Evolutionary conservation across 2,797 vertebrate genomes (phyloP), one percentile per base, ranked within the genome.

Genomic region (Telmatherina bonti): DNA sequence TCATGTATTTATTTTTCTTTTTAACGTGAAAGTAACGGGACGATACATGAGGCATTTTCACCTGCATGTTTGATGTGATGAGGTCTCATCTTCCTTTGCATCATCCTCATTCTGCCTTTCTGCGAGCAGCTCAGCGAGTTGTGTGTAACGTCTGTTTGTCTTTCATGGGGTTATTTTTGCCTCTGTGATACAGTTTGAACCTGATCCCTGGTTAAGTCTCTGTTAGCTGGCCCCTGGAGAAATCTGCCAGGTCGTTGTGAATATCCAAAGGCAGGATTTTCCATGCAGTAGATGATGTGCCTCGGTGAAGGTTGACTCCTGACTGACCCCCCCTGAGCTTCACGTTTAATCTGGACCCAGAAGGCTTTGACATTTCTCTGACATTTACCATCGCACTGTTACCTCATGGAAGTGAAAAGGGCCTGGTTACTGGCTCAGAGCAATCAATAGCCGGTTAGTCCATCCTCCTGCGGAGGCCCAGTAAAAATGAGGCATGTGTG

Each of bases 321-420:
- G 62, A 33, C 74, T 74, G 83, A 86, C 76, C 83, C 66, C 67
- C 54, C n/a, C n/a, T n/a, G 30, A 70, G 76, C 71, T 41, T 53
- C 33, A 1, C 47, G 55, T 72, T 72, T 81, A 79, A 88, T 89
- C 79, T 26, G 63, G 52, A 62, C 78, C 84, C 79, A 62, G 38
- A 69, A 72, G 76, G 85, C 83, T 85, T 72, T 88, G 85, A 85
- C 86, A 86, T 87, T 88, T 88, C 72, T 74, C 72, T 90, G 89
- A 85, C 85, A 85, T 87, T 89, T 87, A 79, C 55, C 76, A 62
- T 63, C 15, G 26, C 62, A 61, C 38, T 27, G 35, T 82, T 74
- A 72, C 76, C 66, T 78, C 66, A 27, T 54, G 53, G 22, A 60
- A 53, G 38, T 49, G 74, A 59, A 55, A 51, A 63, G 59, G 35